Base-by-base conservation (phyloP, 2,888 invertebrate genomes). In the Acanthopleura granulata region DNA sequence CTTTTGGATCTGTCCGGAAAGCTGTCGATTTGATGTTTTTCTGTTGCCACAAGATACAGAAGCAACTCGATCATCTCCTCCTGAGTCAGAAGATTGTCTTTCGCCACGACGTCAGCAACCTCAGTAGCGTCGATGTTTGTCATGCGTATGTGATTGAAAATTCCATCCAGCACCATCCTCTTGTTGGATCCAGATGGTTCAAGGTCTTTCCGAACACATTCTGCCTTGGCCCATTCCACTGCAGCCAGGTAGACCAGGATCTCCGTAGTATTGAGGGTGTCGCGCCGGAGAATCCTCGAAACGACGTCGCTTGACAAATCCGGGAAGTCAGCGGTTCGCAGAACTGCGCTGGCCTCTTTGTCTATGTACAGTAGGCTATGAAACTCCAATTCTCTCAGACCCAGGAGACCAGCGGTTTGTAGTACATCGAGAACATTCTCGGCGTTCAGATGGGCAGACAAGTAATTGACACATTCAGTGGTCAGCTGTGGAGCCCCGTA, bases 351-450 rank as follows among this genome's bases (percentile, higher is more conserved):
- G 1, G 78, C 80, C 40, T 80, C 78, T 0, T 76, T 76, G 27
- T 74, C 74, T 18, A 80, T 76, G 69, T 79, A 81, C 22, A 72
- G 18, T 0, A 78, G 61, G 62, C 79, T 79, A 49, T 75, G 74
- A 0, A 49, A 4, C 18, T 74, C 73, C 9, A 84, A 72, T 12
- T 74, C 77, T 3, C 76, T 62, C 61, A 82, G 80, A 49, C 78
- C 76, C 66, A 79, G 80, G 16, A 77, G 74, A 57, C 80, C 80
- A 11, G 83, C 79, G 49, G 80, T 78, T 61, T 82, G 82, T 76
- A 82, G 66, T 16, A 82, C 80, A 40, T 80, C 74, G 49, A 82
- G 81, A 4, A 80, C 82, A 16, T 80, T 84, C 1, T 77, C 77
- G 25, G 75, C 72, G 11, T 72, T 76, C 62, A 84, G 77, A n/a